Evolutionary conservation across 2,888 invertebrate species (phyloP).

Genomic region (Torymus auratus): DNA sequence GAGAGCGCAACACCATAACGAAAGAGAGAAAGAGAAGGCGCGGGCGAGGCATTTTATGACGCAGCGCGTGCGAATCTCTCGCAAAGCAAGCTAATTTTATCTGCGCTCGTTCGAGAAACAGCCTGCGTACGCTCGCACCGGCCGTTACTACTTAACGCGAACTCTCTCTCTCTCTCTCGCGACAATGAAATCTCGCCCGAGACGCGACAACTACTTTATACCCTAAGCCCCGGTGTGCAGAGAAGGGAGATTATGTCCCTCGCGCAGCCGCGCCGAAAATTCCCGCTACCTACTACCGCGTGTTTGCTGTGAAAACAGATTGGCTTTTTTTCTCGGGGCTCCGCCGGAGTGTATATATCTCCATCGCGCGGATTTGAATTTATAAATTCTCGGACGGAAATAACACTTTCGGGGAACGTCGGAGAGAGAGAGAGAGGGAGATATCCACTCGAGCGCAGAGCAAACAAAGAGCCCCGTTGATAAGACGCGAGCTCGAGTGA

Average conservation of each 20-base stretch:
- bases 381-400: conserved; percentile 49
- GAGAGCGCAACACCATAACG: conserved; percentile 2
- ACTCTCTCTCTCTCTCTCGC: neutral
- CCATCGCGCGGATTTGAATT: conserved; percentile 46
- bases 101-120: conserved; percentile 18
- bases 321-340: neutral
- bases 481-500: conserved; percentile 12
- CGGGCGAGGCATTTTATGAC: conserved; percentile 23
- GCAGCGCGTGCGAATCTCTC: conserved; percentile 2
- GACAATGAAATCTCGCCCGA: conserved; percentile 21
- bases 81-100: conserved; percentile 43
- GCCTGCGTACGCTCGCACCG: neutral
- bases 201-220: neutral
- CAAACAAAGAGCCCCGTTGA: conserved; percentile 51
- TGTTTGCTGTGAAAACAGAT: conserved; percentile 53
- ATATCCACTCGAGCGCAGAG: conserved; percentile 21
- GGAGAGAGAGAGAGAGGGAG: conserved; percentile 3
- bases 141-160: conserved; percentile 36
- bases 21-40: conserved; percentile 3
- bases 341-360: too few relatives aligned
- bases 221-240: neutral
- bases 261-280: neutral
- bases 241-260: neutral
- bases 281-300: neutral
- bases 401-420: conserved; percentile 40